These are phyloP conservation scores for Heliopora coerulea DNA, from an alignment of 92 coral and sea anemone genomes.

Conservation along the genomic window DNA sequence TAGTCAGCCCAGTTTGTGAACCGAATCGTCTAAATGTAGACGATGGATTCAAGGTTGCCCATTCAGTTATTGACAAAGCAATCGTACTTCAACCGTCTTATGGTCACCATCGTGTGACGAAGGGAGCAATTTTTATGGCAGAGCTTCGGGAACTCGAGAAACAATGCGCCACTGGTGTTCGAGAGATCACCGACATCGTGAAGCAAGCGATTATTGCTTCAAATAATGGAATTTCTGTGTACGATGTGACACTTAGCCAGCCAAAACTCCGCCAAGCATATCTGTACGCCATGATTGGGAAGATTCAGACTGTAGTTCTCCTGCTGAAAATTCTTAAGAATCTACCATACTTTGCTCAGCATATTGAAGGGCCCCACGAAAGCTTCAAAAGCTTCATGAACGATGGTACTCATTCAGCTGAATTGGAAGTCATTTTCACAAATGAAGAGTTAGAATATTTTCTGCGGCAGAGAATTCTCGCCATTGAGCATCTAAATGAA, in stretches of 20 bases:
- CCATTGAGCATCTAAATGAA: not conserved
- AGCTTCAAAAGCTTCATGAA: slow-evolving; percentile 4
- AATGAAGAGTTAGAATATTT: not conserved
- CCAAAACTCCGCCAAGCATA: not conserved
- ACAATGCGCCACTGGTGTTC: not conserved
- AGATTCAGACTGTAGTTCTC: slow-evolving; percentile 2
- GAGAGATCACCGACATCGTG: not conserved
- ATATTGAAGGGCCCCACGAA: not conserved
- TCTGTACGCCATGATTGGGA: slow-evolving; percentile 30
- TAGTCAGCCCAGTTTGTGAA: not conserved
- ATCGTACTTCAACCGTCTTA: slow-evolving; percentile 2
- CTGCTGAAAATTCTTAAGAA: slow-evolving; percentile 13
- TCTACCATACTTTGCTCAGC: slow-evolving; percentile 2
- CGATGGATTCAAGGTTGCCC: slow-evolving; percentile 34
- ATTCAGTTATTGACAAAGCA: slow-evolving; percentile 26
- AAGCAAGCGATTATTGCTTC: slow-evolving; percentile 15
- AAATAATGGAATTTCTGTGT: slow-evolving; percentile 15
- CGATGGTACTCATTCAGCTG: not conserved
- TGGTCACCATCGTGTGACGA: slow-evolving; percentile 25
- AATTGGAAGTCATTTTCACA: not conserved
- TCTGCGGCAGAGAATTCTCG: not conserved
- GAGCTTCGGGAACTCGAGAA: slow-evolving; percentile 24
- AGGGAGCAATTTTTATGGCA: slow-evolving; percentile 19
- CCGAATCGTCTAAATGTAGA: not conserved
- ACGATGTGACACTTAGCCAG: slow-evolving; percentile 2